Evolutionary conservation across 2,113 vertebrate genomes (phyloP), one percentile per base, ranked within the genome.

Genomic region (Thunnus maccoyii): DNA sequence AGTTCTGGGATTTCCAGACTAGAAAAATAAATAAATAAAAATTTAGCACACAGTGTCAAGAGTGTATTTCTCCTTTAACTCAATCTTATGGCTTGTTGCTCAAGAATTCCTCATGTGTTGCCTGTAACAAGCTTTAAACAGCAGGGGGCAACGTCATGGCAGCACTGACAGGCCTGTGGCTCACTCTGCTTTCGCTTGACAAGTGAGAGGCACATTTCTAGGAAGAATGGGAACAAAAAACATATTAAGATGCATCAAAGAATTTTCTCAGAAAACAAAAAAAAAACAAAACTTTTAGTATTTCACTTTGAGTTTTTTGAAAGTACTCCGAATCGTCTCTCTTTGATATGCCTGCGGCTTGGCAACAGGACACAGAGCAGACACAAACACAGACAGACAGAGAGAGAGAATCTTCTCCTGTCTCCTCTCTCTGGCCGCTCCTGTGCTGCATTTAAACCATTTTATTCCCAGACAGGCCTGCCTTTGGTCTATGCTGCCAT

Each of bases 81-180:
- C 10, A 9, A 15, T 27, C 50, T 36, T 15, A 1, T 22, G 14
- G 15, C 10, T 62, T 9, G 30, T 76, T 81, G 80, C 78, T 75
- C 64, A 79, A 36, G 6, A 41, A 72, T 46, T 27, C 2, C 2
- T 44, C 58, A n/a, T 16, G 3, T 47, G 17, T 58, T 3, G 48
- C 46, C 62, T 80, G 51, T 88, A 12, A n/a, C 81, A 0, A 10
- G 64, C 12, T 46, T 44, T 55, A 70, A 80, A 79, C 91, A 94
- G 89, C 79, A 93, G 91, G 86, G 80, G 89, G 92, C 90, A 46
- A 79, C 51, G 76, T 90, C 61, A 27, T 5, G 48, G 50, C 70
- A 63, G 10, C 8, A 68, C 44, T 55, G 30, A 4, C 57, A 36
- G 58, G 30, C 15, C 25, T 44, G 32, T 32, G 57, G 50, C 72